Percentiles rank a stretch among this genome's conserved stretches.
Evolutionary conservation across 2,888 invertebrate species (phyloP).

Genomic region (Dynastes tityus): DNA sequence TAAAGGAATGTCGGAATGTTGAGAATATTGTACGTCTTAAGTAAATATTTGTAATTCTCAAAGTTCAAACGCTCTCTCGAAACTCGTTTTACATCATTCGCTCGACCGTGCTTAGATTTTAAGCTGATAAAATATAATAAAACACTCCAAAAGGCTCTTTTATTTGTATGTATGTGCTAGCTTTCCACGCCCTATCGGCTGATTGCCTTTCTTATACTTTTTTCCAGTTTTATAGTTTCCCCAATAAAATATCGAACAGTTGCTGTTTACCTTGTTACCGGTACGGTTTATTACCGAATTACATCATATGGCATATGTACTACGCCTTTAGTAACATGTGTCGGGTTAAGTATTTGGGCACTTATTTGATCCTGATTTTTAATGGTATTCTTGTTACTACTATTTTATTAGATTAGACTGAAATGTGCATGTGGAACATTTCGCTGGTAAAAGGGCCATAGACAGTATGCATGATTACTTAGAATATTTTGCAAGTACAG

Average conservation of each 20-base stretch:
- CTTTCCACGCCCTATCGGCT: neutral
- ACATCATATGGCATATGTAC: neutral
- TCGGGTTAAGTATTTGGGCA: too few relatives aligned
- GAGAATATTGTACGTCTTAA: conserved; percentile 46
- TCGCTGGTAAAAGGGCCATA: too few relatives aligned
- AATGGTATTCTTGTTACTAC: too few relatives aligned
- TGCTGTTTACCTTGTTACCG: conserved; percentile 5
- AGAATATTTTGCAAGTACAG: too few relatives aligned
- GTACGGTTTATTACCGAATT: neutral
- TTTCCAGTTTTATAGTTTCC: neutral
- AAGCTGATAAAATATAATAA: conserved; percentile 40
- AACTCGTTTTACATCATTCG: conserved; percentile 41
- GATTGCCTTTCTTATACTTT: neutral
- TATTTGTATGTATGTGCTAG: neutral
- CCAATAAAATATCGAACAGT: conserved; percentile 10
- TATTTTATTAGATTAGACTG: too few relatives aligned
- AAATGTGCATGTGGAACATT: too few relatives aligned
- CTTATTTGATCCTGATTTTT: too few relatives aligned
- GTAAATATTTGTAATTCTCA: conserved; percentile 47
- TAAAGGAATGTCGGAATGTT: conserved; percentile 46
- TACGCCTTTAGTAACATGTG: too few relatives aligned
- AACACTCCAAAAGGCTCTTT: neutral
- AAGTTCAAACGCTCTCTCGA: conserved; percentile 43
- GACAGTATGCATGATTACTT: too few relatives aligned
- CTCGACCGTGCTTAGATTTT: conserved; percentile 18